These are phyloP conservation scores for Mormyrops boulengeri DNA, from an alignment of 2,797 vertebrate species.

Conservation along the genomic window DNA sequence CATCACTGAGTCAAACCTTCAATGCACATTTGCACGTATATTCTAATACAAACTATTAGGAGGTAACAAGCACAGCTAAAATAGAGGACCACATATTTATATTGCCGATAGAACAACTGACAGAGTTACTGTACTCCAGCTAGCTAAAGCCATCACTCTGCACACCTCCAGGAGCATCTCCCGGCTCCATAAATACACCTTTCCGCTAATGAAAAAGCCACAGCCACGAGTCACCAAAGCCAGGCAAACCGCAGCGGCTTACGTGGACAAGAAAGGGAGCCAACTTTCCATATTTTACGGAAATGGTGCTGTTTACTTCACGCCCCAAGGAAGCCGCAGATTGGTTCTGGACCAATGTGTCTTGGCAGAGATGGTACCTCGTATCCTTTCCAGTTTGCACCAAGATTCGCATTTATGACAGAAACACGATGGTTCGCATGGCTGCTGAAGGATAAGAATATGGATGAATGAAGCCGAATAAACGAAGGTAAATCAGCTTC, in stretches of 20 bases:
- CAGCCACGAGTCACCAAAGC: neutral
- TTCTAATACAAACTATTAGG: neutral
- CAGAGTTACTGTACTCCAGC: too few species aligned
- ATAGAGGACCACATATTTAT: neutral
- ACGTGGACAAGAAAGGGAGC: neutral
- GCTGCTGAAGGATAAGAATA: neutral
- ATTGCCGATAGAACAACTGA: neutral
- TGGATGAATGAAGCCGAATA: neutral
- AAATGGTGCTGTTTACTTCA: neutral
- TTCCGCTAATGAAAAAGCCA: neutral
- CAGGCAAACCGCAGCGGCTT: neutral
- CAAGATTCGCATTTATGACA: conserved; percentile 11
- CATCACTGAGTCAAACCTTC: neutral
- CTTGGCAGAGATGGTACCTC: conserved; percentile 24
- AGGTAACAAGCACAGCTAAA: neutral
- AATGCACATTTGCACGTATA: neutral
- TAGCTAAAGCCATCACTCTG: neutral
- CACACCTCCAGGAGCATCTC: neutral
- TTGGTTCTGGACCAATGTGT: conserved; percentile 30
- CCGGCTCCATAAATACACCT: neutral
- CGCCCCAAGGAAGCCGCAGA: neutral
- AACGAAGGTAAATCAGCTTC: neutral
- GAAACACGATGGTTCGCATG: too few species aligned
- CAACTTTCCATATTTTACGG: neutral
- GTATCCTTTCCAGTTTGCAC: conserved; percentile 22